phyloP scores from a whole-genome alignment of 2,113 vertebrate genomes.

The Phalacrocorax brasilianus region DNA sequence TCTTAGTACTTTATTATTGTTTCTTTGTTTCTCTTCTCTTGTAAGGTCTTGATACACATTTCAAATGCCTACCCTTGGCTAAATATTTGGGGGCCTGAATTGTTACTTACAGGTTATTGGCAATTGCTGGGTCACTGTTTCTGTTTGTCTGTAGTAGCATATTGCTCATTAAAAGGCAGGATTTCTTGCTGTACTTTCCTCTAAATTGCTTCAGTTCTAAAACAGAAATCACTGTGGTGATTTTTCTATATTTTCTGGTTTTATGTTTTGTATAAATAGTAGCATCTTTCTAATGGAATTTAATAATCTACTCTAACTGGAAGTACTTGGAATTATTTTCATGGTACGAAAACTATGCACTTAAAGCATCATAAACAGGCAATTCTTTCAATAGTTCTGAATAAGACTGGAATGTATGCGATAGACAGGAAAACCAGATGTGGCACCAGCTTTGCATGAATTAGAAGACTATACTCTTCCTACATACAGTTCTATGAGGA shows the following conservation, averaged over 20 bases:
- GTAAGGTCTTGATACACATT: background rate
- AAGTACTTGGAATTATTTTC: background rate
- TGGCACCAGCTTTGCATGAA: background rate
- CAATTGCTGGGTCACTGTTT: background rate
- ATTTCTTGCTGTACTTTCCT: background rate
- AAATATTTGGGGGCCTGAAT: background rate
- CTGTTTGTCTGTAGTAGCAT: background rate
- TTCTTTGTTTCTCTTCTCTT: background rate
- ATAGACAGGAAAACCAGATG: background rate
- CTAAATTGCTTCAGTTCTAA: background rate
- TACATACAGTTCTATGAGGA: background rate
- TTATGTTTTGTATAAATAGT: background rate
- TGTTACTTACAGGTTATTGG: background rate
- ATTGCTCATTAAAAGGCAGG: background rate
- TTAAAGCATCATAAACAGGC: background rate
- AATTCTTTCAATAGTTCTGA: background rate
- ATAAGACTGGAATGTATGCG: background rate
- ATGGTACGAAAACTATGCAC: background rate
- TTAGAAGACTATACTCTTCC: background rate
- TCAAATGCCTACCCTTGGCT: background rate
- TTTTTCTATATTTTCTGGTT: background rate
- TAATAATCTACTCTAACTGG: background rate
- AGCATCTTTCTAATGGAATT: background rate
- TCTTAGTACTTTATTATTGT: background rate
- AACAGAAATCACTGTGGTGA: background rate